Conservation (phyloP, 2,797 vertebrate species). For the Toxotes lorentzi region DNA sequence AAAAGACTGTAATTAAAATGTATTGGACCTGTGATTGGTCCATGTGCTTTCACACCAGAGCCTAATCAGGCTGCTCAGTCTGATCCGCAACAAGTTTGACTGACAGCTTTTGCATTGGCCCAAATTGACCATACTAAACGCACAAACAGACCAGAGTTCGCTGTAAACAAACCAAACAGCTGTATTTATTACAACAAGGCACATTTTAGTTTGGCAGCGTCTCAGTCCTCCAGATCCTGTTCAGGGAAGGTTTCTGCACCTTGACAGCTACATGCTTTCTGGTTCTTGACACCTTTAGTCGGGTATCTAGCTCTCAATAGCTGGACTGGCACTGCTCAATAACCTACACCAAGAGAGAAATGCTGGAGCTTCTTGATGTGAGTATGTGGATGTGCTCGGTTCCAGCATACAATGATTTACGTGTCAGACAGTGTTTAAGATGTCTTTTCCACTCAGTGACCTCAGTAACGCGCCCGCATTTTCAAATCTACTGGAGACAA, state of each 20-base stretch:
- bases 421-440: conserved; percentile 1
- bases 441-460: conserved; percentile 15
- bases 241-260: background rate
- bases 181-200: too few relatives aligned
- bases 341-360: background rate
- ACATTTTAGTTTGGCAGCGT: too few relatives aligned
- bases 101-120: too few relatives aligned
- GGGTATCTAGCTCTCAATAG: background rate
- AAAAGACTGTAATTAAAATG: background rate
- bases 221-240: background rate
- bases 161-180: too few relatives aligned
- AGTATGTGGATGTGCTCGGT: conserved; percentile 4
- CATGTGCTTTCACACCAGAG: background rate
- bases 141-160: too few relatives aligned
- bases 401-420: background rate
- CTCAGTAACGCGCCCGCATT: conserved; percentile 6
- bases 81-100: too few relatives aligned
- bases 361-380: background rate
- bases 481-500: conserved; percentile 29
- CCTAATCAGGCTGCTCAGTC: too few relatives aligned
- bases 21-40: background rate
- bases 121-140: too few relatives aligned
- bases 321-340: background rate
- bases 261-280: background rate
- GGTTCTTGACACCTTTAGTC: background rate